Base-by-base conservation (phyloP, 2,113 vertebrate genomes). In the Callipepla squamata region DNA sequence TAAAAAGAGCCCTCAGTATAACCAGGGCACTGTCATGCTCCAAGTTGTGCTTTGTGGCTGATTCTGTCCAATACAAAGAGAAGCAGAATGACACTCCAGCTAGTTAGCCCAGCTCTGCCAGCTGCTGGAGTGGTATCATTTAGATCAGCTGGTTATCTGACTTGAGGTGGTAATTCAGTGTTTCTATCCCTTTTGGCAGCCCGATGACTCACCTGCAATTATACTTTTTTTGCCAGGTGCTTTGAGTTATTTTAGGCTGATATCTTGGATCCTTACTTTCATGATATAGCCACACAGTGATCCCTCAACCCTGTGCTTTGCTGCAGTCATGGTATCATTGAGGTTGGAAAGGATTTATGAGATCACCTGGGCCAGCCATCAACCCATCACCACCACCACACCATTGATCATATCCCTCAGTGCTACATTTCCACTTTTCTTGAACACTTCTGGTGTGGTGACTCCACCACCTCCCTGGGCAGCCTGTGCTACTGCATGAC, bases 191-290 rank as follows among this genome's bases (percentile, higher is more conserved):
- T 88, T 78, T 42, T 66, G 50, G 42, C 55, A 83, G 76, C 67
- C 55, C 28, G 9, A 74, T 53, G 40, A 28, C 34, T 93, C 51
- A 55, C 55, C n/a, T 47, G 25, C 18, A 42, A 9, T 21, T 67
- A 28, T 19, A 55, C 3, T 7, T 78, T 7, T 78, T 90, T 44
- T 74, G 51, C 32, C 44, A 55, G n/a, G 7, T 77, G 8, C 63
- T 0, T 0, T 5, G 28, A 80, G 25, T 11, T 5, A 14, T 80
- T 85, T 77, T 62, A 17, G 32, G 67, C 53, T 22, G 40, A 34
- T 0, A 0, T 15, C 38, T 38, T 68, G 16, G n/a, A 13, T 75
- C 13, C 0, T 0, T 32, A 62, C n/a, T 40, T 47, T 67, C 7
- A 3, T 30, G 42, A 22, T 13, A 19, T 0, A 1, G 20, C 12